A percentile compares a stretch with the other conserved stretches of the same genome.
Evolutionary conservation across 2,888 invertebrate species (phyloP).

Genomic region (Ophioninae sp.): DNA sequence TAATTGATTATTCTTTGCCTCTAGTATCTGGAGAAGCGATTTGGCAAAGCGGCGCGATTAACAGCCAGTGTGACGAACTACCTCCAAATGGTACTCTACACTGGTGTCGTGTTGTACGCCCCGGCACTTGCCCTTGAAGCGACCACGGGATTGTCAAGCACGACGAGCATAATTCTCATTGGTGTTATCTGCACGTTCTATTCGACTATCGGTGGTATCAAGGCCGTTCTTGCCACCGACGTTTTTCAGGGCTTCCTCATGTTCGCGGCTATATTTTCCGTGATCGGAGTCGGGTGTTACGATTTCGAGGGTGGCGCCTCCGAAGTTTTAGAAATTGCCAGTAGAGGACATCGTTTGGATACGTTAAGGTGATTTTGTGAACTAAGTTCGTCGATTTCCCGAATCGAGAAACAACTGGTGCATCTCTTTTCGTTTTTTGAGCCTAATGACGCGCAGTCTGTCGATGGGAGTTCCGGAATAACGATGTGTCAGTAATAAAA

Average conservation of each 20-base stretch:
- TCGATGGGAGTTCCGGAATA: background rate
- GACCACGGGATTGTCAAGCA: conserved; percentile 82
- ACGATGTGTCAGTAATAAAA: background rate
- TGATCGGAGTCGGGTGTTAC: conserved; percentile 88
- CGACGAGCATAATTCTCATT: conserved; percentile 80
- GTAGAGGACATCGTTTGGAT: conserved; percentile 86
- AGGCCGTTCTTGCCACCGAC: conserved; percentile 94
- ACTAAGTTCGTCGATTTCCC: background rate
- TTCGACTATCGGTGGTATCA: conserved; percentile 94
- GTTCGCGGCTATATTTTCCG: conserved; percentile 90
- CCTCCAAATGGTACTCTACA: conserved; percentile 83
- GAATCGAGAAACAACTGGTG: background rate
- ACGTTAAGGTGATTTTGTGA: conserved; percentile 84
- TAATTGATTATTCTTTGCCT: conserved; percentile 65
- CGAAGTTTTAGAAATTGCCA: conserved; percentile 87
- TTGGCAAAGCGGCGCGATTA: conserved; percentile 82
- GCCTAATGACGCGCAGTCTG: background rate
- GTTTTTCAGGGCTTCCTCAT: conserved; percentile 92
- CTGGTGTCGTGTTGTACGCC: conserved; percentile 85
- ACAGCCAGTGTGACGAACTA: conserved; percentile 83
- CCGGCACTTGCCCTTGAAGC: conserved; percentile 85
- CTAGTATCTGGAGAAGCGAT: conserved; percentile 85
- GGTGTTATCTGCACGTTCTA: conserved; percentile 92
- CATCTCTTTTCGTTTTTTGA: background rate
- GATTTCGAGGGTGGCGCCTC: conserved; percentile 86